Percentiles rank a stretch among this genome's conserved stretches.
Evolutionary conservation across 2,888 invertebrate species (phyloP).

Genomic region (Monochamus alternatus): DNA sequence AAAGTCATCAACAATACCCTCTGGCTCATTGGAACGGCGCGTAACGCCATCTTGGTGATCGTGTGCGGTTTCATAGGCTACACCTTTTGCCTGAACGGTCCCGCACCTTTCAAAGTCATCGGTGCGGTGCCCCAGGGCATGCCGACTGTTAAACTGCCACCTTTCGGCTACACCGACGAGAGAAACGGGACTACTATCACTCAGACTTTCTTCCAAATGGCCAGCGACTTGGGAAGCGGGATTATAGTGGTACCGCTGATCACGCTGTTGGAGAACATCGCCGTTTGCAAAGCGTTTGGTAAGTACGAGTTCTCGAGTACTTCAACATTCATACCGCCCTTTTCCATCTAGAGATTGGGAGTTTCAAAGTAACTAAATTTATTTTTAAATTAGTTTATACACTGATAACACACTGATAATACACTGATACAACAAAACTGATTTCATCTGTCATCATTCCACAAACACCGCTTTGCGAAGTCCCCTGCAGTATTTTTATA

Average conservation of each 20-base stretch:
- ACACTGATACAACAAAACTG: too few species aligned
- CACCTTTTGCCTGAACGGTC: slow-evolving; percentile 74
- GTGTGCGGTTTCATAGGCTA: slow-evolving; percentile 81
- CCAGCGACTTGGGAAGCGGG: slow-evolving; percentile 87
- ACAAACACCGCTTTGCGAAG: too few species aligned
- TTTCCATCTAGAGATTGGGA: too few species aligned
- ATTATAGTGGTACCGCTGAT: slow-evolving; percentile 90
- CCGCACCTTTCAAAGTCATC: slow-evolving; percentile 80
- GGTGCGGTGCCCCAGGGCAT: slow-evolving; percentile 80
- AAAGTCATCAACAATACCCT: slow-evolving; percentile 77
- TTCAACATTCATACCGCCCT: too few species aligned
- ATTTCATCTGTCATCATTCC: too few species aligned
- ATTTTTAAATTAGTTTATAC: too few species aligned
- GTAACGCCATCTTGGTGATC: slow-evolving; percentile 90
- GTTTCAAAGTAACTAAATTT: too few species aligned
- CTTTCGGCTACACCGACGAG: slow-evolving; percentile 76
- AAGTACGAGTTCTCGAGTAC: slow-evolving; percentile 62
- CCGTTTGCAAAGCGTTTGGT: slow-evolving; percentile 95
- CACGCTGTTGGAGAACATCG: slow-evolving; percentile 91
- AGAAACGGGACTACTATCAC: slow-evolving; percentile 69
- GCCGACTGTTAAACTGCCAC: slow-evolving; percentile 78
- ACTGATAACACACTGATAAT: too few species aligned
- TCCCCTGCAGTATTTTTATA: too few species aligned
- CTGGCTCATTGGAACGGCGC: slow-evolving; percentile 86
- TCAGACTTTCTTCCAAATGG: slow-evolving; percentile 80